Conservation (phyloP, 2,888 invertebrate genomes). For the Nemapogon koenigi region DNA sequence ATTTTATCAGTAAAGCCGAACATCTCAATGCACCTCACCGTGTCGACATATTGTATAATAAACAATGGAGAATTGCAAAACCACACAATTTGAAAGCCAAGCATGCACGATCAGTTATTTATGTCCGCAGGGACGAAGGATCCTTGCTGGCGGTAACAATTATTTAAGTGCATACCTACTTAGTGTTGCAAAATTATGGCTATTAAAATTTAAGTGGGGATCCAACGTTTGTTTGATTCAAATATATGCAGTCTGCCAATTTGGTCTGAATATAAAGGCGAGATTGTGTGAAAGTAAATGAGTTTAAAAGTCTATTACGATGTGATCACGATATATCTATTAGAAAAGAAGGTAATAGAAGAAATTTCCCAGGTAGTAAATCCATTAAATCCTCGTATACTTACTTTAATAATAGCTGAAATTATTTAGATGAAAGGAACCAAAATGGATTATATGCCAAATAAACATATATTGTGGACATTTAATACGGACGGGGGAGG, state of each 20-base stretch:
- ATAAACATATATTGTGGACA: too few species aligned
- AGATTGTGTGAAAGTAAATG: not conserved
- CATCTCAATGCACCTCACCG: conserved; percentile 8
- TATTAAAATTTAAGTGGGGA: not conserved
- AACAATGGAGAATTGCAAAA: conserved; percentile 42
- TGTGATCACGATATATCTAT: too few species aligned
- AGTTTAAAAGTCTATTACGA: not conserved
- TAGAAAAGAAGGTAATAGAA: too few species aligned
- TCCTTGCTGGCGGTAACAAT: conserved; percentile 3
- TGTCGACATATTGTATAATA: conserved; percentile 26
- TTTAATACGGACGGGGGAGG: too few species aligned
- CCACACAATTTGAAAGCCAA: conserved; percentile 22
- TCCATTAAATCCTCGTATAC: too few species aligned
- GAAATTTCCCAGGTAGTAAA: too few species aligned
- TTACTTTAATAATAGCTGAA: too few species aligned
- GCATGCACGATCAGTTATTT: conserved; percentile 36
- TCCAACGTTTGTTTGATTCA: too few species aligned
- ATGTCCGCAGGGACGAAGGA: conserved; percentile 26
- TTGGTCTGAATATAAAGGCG: too few species aligned
- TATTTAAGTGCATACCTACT: conserved; percentile 1
- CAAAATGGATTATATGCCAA: too few species aligned
- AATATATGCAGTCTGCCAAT: too few species aligned
- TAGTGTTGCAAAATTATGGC: conserved; percentile 3
- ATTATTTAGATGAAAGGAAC: too few species aligned
- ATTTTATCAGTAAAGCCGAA: conserved; percentile 3